Base-by-base conservation (phyloP, 1,140 invertebrate genomes). In the Acyrthosiphon pisum region DNA sequence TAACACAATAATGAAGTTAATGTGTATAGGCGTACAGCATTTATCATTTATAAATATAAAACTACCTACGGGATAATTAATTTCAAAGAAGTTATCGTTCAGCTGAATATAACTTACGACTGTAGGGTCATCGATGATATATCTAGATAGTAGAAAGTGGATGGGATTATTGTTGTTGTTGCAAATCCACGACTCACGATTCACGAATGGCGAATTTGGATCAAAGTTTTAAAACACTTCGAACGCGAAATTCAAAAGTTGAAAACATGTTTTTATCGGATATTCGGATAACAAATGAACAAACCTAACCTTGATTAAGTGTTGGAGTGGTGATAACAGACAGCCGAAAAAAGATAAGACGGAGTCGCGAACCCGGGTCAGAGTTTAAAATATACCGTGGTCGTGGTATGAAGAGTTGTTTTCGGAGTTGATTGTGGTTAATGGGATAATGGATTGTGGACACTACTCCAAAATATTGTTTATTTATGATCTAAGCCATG, bases 191-290 rank as follows among this genome's bases (percentile, higher is more conserved):
- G 30, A 76, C 60, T 76, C 0, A 11, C 60, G 41, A 76, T n/a
- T 4, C 11, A 14, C 30, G 30, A 76, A 30, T 76, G 0, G 4
- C 30, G 3, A n/a, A 18, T 18, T 1, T 0, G 60, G 6, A 76
- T 18, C 30, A 76, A 68, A 30, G 14, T 76, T 30, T 30, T 30
- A 11, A 30, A 11, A 60, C 7, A 60, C 20, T 53, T 68, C 26
- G n/a, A 56, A 86, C 44, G 7, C 84, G 37, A 48, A 87, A 50
- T 90, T 90, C 41, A 90, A 90, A 90, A 90, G 26, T 53, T 50
- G 22, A 60, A 44, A 91, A 91, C 90, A 91, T 91, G 90, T 91
- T 91, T 91, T 68, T 68, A 44, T 30, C 26, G 6, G 44, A 91
- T 46, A 41, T 3, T 41, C 41, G 41, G 41, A 41, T 41, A 41